Base-by-base conservation (phyloP, 2,888 invertebrate genomes). In the Tortrix viridana region DNA sequence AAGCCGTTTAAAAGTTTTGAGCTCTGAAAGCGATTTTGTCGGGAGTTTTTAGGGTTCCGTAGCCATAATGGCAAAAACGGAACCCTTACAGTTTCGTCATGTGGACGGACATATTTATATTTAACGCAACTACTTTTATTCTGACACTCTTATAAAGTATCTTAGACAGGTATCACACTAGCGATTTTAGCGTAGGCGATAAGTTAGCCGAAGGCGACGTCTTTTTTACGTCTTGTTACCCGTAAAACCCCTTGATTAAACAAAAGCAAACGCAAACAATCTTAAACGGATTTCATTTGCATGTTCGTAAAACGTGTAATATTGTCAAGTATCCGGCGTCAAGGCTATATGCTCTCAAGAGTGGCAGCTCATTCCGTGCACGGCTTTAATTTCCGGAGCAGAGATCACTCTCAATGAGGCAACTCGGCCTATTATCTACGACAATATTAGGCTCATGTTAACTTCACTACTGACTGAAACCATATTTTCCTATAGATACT, bases 321-420 rank as follows among this genome's bases (percentile, higher is more conserved):
- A 63, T 53, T 48, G 58, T 58, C 63, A 63, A 59, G 54, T 60
- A 64, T 64, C 58, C 47, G 19, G 43, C 56, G 52, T 57, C 61
- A 53, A 53, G 56, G 53, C 56, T 54, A 44, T 55, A 50, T 58
- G 56, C 61, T 58, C 50, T 61, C 55, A 61, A 67, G 60, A 69
- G 70, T 72, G 67, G 70, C 72, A 68, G 71, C 71, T 73, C 72
- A 73, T 74, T 71, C 73, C 74, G 68, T 76, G 74, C 72, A 71
- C 73, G 74, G 75, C n/a, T 75, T 79, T 78, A 79, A 81, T 81
- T 81, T 81, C 79, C 81, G 78, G 74, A 62, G 65, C 63, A 70
- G 69, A 70, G 71, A 76, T 75, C 73, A 74, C 73, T 74, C 72
- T 68, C 74, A 69, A 74, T 75, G 75, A 75, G 72, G 70, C 72